Evolutionary conservation across 1,140 invertebrate species (phyloP).

Genomic region (Drosophila micromelanica): DNA sequence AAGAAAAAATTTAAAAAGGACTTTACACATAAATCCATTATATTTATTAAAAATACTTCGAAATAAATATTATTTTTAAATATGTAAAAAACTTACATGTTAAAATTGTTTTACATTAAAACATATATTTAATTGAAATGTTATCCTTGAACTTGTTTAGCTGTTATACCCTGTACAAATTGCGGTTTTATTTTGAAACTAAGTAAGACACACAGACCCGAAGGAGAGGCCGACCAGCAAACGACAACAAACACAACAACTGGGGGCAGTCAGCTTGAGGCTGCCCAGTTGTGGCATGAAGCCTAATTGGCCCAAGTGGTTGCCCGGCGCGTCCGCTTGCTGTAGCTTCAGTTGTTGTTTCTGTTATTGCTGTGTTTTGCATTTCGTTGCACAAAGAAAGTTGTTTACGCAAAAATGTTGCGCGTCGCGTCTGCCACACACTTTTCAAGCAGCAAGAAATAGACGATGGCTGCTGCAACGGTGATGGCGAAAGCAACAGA

Average conservation of each 20-base stretch:
- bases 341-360: conserved; percentile 11
- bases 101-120: too few species aligned
- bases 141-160: too few species aligned
- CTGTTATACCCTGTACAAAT: too few species aligned
- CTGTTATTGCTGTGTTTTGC: conserved; percentile 31
- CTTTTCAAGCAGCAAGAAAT: conserved; percentile 37
- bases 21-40: too few species aligned
- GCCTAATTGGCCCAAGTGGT: conserved; percentile 72
- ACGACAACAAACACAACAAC: conserved; percentile 14
- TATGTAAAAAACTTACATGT: too few species aligned
- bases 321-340: conserved; percentile 27
- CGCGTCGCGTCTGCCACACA: conserved; percentile 39
- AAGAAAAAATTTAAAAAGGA: too few species aligned
- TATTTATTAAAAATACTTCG: too few species aligned
- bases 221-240: neutral
- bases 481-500: conserved; percentile 4
- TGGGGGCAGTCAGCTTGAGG: neutral
- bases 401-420: conserved; percentile 75
- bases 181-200: neutral
- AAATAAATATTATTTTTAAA: too few species aligned
- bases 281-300: conserved; percentile 52
- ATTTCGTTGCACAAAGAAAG: conserved; percentile 71
- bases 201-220: neutral
- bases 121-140: too few species aligned
- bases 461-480: conserved; percentile 1